phyloP scores from a whole-genome alignment of 2,797 vertebrate species.

The Taenioides sp. region DNA sequence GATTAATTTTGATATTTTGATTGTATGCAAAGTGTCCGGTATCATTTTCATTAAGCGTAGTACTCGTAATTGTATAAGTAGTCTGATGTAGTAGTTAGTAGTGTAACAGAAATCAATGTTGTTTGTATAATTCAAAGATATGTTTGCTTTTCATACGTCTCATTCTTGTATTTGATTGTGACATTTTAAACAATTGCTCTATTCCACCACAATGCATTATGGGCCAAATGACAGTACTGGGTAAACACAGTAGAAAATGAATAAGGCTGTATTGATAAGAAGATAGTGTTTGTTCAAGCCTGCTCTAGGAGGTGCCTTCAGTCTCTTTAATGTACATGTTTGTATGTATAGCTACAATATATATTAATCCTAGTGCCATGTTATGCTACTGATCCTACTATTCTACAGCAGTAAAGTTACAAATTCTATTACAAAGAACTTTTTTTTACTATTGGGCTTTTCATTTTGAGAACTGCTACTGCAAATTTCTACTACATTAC shows the following conservation, averaged over 20 bases:
- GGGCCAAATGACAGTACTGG: conserved; percentile 58
- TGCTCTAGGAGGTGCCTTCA: conserved; percentile 51
- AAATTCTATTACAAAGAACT: no score
- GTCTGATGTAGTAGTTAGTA: no score
- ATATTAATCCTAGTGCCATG: no score
- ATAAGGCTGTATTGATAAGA: conserved; percentile 59
- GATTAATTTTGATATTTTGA: no score
- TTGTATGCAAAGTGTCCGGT: no score
- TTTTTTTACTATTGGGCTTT: no score
- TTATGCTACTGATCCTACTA: no score
- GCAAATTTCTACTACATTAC: no score
- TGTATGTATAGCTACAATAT: background rate
- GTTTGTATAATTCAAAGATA: conserved; percentile 35
- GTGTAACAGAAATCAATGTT: no score
- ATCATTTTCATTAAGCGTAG: background rate
- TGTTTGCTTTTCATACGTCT: conserved; percentile 73
- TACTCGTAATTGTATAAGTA: no score
- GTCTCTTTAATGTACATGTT: conserved; percentile 30
- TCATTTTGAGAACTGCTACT: no score
- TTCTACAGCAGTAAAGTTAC: no score
- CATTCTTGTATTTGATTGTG: conserved; percentile 64
- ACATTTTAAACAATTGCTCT: conserved; percentile 63
- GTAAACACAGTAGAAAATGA: conserved; percentile 46
- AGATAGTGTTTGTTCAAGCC: conserved; percentile 69
- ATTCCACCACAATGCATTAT: conserved; percentile 54